Conservation (phyloP, 2,113 vertebrate species). For the Ctenomys sociabilis region DNA sequence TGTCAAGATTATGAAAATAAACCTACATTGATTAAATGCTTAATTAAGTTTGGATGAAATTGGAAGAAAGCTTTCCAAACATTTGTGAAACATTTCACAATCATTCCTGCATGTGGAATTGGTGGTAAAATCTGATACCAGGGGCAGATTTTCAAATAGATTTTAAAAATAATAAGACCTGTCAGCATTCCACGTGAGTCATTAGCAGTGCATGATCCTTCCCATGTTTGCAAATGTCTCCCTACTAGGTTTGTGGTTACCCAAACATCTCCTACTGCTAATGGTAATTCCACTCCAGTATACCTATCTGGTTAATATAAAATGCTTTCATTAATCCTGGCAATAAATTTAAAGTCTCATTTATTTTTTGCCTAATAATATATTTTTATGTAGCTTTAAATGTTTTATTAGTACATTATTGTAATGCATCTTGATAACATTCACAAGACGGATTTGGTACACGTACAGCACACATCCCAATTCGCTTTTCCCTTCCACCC, state of each 20-base stretch:
- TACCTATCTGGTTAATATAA: not conserved
- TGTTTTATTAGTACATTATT: not conserved
- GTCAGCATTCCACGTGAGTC: slow-evolving; percentile 49
- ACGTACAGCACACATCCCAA: too few relatives aligned
- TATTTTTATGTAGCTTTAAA: not conserved
- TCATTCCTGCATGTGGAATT: slow-evolving; percentile 31
- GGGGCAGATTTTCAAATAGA: slow-evolving; percentile 54
- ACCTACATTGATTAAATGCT: slow-evolving; percentile 66
- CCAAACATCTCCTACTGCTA: not conserved
- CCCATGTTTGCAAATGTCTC: not conserved
- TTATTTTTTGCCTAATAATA: not conserved
- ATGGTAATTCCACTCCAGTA: not conserved
- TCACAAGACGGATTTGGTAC: not conserved
- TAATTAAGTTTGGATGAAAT: slow-evolving; percentile 59
- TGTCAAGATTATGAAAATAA: slow-evolving; percentile 62
- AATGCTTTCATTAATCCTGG: not conserved
- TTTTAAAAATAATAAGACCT: slow-evolving; percentile 60
- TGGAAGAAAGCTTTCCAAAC: slow-evolving; percentile 63
- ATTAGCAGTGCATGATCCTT: not conserved
- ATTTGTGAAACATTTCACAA: slow-evolving; percentile 62
- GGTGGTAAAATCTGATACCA: slow-evolving; percentile 60
- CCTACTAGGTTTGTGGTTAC: not conserved
- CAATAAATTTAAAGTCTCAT: slow-evolving; percentile 2
- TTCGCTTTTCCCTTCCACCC: not conserved
- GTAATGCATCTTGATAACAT: not conserved